Conservation (phyloP, 1,140 invertebrate species). For the Latrodectus geometricus region DNA sequence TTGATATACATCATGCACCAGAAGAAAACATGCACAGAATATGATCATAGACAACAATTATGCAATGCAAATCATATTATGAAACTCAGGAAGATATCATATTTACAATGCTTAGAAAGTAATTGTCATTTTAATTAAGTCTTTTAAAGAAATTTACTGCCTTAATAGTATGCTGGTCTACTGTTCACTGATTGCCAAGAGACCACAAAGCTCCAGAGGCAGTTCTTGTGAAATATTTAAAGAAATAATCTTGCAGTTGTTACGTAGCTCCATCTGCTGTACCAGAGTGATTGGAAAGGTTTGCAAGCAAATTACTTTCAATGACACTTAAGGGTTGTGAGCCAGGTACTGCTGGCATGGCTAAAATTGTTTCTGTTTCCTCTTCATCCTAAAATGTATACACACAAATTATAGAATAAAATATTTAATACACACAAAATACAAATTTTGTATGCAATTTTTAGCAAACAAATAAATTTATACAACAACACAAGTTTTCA, state of each 20-base stretch:
- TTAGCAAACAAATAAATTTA: not conserved
- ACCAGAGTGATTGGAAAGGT: constrained; percentile 20
- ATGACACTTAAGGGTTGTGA: constrained; percentile 11
- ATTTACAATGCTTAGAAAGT: not conserved
- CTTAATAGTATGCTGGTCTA: not conserved
- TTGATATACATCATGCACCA: too few species aligned
- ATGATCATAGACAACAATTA: too few species aligned
- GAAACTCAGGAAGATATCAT: too few species aligned
- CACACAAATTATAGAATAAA: not conserved
- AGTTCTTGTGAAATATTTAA: not conserved
- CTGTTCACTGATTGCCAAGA: not conserved
- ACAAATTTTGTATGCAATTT: not conserved
- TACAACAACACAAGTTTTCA: too few species aligned
- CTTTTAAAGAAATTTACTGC: not conserved
- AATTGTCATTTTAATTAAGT: not conserved
- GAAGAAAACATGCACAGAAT: too few species aligned
- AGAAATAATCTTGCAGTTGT: not conserved
- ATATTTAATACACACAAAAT: not conserved
- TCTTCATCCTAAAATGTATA: constrained; percentile 48
- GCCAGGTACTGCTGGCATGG: constrained; percentile 54
- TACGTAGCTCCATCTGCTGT: not conserved
- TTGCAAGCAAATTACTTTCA: not conserved
- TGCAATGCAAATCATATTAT: too few species aligned
- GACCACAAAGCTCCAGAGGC: not conserved
- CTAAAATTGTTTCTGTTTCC: constrained; percentile 53